phyloP scores from a whole-genome alignment of 2,888 invertebrate genomes.

The Hyppa rectilinea region DNA sequence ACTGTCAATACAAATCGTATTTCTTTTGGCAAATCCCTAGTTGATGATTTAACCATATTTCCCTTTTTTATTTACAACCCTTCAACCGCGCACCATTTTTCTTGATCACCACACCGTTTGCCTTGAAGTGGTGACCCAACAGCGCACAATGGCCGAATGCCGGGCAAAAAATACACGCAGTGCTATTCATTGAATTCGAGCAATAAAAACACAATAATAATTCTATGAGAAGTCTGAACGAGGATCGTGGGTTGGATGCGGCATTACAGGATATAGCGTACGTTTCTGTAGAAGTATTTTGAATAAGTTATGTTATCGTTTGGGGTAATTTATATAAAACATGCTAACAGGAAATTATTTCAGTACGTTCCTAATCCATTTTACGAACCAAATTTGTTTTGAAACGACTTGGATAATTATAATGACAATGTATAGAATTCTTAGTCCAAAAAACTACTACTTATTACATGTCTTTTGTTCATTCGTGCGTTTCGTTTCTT shows the following conservation, averaged over 20 bases:
- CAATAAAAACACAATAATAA: constrained; percentile 89
- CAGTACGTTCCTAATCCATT: neutral
- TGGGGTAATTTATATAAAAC: neutral
- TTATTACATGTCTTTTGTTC: too few species aligned
- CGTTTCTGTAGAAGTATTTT: neutral
- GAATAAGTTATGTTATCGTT: neutral
- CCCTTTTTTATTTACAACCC: constrained; percentile 76
- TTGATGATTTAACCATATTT: constrained; percentile 79
- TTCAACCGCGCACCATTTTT: constrained; percentile 79
- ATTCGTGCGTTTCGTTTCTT: neutral
- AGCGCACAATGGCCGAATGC: constrained; percentile 77
- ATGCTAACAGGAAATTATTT: neutral
- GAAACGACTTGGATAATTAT: neutral
- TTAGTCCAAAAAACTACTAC: too few species aligned
- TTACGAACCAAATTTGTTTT: neutral
- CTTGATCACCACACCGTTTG: constrained; percentile 86
- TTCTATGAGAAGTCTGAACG: constrained; percentile 69
- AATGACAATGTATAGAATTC: too few species aligned
- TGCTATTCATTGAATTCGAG: constrained; percentile 83
- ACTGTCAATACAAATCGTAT: constrained; percentile 67
- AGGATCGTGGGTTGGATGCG: constrained; percentile 69
- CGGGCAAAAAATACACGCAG: constrained; percentile 86
- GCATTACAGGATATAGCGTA: constrained; percentile 37
- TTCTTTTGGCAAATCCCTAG: constrained; percentile 68
- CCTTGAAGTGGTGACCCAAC: constrained; percentile 81